phyloP scores from a whole-genome alignment of 2,888 invertebrate genomes.

The Cryptophagus acutangulus region DNA sequence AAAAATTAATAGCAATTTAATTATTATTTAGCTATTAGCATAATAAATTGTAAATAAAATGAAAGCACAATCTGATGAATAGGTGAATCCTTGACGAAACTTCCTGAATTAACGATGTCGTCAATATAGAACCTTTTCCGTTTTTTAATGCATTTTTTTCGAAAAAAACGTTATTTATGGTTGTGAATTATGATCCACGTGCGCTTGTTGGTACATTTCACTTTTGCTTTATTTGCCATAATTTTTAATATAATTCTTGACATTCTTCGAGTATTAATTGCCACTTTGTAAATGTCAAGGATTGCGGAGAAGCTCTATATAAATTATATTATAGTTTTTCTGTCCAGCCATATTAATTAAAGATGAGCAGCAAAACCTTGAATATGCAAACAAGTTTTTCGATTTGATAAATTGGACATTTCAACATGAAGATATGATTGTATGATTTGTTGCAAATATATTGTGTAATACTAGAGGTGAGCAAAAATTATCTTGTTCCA shows the following conservation, averaged over 20 bases:
- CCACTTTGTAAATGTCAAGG: slow-evolving; percentile 40
- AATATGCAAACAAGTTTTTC: slow-evolving; percentile 2
- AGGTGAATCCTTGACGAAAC: no score
- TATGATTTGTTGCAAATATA: slow-evolving; percentile 17
- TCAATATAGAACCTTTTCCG: no score
- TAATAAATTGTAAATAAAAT: no score
- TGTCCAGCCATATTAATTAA: slow-evolving; percentile 37
- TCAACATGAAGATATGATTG: slow-evolving; percentile 17
- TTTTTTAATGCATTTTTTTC: no score
- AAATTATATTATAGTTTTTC: slow-evolving; percentile 38
- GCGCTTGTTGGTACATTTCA: slow-evolving; percentile 18
- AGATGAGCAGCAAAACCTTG: slow-evolving; percentile 24
- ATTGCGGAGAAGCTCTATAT: slow-evolving; percentile 36
- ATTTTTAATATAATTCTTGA: slow-evolving; percentile 27
- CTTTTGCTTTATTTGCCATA: slow-evolving; percentile 23
- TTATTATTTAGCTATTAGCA: no score
- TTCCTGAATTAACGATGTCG: no score
- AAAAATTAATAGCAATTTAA: no score
- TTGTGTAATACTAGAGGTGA: slow-evolving; percentile 11
- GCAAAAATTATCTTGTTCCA: no score
- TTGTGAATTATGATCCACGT: no score
- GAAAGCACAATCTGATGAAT: no score
- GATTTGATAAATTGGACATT: slow-evolving; percentile 18
- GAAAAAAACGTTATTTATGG: no score
- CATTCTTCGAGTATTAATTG: slow-evolving; percentile 39